Conservation (phyloP, 2,797 vertebrate genomes). For the Hemibagrus guttatus region DNA sequence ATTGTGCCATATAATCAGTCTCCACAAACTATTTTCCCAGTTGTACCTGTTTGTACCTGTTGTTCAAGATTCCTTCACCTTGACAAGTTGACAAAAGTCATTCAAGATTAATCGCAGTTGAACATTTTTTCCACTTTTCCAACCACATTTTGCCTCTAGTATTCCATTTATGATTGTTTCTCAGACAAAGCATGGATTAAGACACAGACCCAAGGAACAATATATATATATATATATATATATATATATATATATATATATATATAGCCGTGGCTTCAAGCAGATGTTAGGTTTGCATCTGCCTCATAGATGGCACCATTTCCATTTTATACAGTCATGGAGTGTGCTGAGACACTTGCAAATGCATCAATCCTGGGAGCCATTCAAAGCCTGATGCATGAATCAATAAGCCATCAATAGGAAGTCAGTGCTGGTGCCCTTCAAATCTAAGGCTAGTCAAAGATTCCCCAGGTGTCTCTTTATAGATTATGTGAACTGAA, state of each 20-base stretch:
- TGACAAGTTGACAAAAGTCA: neutral
- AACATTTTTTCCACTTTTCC: neutral
- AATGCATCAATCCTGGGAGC: constrained; percentile 56
- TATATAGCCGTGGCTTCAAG: constrained; percentile 51
- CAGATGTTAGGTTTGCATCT: constrained; percentile 72
- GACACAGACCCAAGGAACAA: constrained; percentile 29
- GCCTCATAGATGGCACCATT: constrained; percentile 61
- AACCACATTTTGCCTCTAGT: constrained; percentile 58
- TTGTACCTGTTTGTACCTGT: neutral
- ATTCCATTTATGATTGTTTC: constrained; percentile 59
- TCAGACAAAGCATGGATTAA: constrained; percentile 55
- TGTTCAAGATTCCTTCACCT: neutral
- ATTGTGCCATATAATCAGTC: neutral
- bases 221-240: neutral
- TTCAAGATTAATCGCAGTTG: neutral
- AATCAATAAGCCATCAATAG: constrained; percentile 57
- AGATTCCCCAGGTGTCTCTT: constrained; percentile 57
- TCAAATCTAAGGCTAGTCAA: constrained; percentile 52
- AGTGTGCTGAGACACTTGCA: constrained; percentile 62
- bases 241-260: too few relatives aligned
- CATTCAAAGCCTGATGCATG: constrained; percentile 59
- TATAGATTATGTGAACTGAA: constrained; percentile 47
- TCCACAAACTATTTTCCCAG: neutral
- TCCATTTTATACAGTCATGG: constrained; percentile 70
- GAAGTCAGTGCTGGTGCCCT: constrained; percentile 51